Percentiles rank a stretch among this genome's conserved stretches.
Evolutionary conservation across 2,797 vertebrate species (phyloP).

Genomic region (Cossypha heuglini): DNA sequence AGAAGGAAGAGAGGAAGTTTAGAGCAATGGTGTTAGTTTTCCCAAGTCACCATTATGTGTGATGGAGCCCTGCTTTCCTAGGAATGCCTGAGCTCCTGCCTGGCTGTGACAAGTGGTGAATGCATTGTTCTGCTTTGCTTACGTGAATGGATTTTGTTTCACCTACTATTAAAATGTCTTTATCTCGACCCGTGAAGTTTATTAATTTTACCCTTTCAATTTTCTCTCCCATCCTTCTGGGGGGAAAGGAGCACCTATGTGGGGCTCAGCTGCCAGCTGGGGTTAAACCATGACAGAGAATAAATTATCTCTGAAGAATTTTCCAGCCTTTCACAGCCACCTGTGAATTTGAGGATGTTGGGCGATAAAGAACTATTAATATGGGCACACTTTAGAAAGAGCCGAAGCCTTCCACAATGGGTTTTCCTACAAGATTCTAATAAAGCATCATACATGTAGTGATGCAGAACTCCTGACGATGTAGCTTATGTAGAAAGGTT

Average conservation of each 20-base stretch:
- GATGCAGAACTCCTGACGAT: not conserved
- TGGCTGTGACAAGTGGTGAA: not conserved
- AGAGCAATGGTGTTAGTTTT: rapidly evolving
- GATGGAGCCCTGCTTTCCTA: not conserved
- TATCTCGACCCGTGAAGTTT: rapidly evolving
- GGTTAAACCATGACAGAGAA: not conserved
- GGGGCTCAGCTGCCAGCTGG: not conserved
- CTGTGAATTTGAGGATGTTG: not conserved
- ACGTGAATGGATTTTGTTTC: not conserved
- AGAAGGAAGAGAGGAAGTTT: not conserved
- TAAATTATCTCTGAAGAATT: not conserved
- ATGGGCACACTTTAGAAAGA: not conserved
- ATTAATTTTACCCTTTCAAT: rapidly evolving
- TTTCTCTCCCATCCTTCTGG: not conserved
- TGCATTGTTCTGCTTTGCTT: not conserved
- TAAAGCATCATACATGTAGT: not conserved
- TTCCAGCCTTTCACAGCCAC: not conserved
- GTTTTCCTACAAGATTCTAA: not conserved
- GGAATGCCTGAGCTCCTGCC: not conserved
- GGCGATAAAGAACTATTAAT: rapidly evolving
- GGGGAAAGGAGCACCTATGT: rapidly evolving
- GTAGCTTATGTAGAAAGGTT: rapidly evolving
- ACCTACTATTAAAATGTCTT: not conserved
- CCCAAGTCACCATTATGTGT: not conserved
- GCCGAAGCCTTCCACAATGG: not conserved